These are phyloP conservation scores for Pseudoatta argentina DNA, from an alignment of 1,140 invertebrate species.

Conservation along the genomic window DNA sequence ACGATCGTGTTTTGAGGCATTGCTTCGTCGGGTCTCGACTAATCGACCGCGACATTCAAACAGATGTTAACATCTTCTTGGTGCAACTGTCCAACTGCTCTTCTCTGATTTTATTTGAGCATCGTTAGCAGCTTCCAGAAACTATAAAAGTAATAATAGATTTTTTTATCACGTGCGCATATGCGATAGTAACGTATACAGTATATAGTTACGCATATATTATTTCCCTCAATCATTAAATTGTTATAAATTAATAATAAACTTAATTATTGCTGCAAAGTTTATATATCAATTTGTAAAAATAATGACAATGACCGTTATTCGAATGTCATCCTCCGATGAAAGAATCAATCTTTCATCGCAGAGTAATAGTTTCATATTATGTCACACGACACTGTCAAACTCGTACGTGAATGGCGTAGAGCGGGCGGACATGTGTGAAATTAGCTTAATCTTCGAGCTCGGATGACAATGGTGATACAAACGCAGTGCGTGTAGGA, in stretches of 20 bases:
- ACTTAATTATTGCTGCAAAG: background rate
- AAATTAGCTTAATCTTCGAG: slow-evolving; percentile 87
- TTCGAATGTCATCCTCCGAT: slow-evolving; percentile 49
- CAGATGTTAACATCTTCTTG: slow-evolving; percentile 78
- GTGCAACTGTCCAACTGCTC: slow-evolving; percentile 58
- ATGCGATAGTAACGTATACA: background rate
- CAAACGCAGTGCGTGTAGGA: slow-evolving; percentile 84
- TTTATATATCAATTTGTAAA: slow-evolving; percentile 50
- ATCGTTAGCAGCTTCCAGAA: slow-evolving; percentile 71
- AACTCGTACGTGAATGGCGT: slow-evolving; percentile 67
- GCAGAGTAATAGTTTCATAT: slow-evolving; percentile 70
- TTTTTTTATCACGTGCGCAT: background rate
- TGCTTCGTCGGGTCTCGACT: slow-evolving; percentile 59
- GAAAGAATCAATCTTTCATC: slow-evolving; percentile 43
- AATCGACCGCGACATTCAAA: slow-evolving; percentile 75
- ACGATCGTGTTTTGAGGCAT: slow-evolving; percentile 51
- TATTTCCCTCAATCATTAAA: background rate
- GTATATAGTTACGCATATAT: background rate
- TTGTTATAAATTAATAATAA: background rate
- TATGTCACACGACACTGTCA: slow-evolving; percentile 78
- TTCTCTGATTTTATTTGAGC: slow-evolving; percentile 67
- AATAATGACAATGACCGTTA: slow-evolving; percentile 59
- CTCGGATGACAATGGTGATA: slow-evolving; percentile 87
- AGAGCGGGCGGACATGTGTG: slow-evolving; percentile 86
- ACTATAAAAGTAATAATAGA: background rate